Conservation (phyloP, 2,888 invertebrate genomes). For the Lacanobia oleracea region DNA sequence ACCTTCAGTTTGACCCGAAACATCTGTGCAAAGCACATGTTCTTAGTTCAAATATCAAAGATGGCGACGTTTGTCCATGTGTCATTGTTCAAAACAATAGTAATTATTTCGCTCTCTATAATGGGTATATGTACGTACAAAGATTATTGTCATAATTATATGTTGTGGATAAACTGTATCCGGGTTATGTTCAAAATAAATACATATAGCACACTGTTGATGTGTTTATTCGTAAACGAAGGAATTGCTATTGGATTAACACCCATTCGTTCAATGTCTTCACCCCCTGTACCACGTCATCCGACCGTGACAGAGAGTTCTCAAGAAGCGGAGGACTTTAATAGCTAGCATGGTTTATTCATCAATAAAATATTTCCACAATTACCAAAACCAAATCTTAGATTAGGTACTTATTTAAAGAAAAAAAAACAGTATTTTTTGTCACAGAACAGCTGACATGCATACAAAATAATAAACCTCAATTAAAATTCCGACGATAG, state of each 20-base stretch:
- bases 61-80: constrained; percentile 20
- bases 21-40: constrained; percentile 23
- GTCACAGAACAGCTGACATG: too few species aligned
- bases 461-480: too few species aligned
- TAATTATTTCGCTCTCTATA: constrained; percentile 35
- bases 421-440: too few species aligned
- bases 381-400: too few species aligned
- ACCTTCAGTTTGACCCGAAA: background rate
- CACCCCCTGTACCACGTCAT: too few species aligned
- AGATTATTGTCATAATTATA: constrained; percentile 48
- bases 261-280: too few species aligned
- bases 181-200: constrained; percentile 22
- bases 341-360: background rate
- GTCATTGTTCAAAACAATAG: constrained; percentile 23
- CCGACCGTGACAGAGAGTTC: too few species aligned
- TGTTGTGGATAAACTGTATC: constrained; percentile 16
- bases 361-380: background rate
- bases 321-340: too few species aligned
- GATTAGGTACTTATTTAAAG: too few species aligned
- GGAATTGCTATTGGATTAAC: too few species aligned
- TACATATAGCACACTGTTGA: background rate
- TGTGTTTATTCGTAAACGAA: constrained; percentile 5
- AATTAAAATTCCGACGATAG: too few species aligned
- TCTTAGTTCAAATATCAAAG: constrained; percentile 42
- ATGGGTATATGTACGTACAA: constrained; percentile 13